Percentiles rank a stretch among this genome's conserved stretches.
Conservation (phyloP, 2,113 vertebrate species). For the Myrmecophaga tridactyla region DNA sequence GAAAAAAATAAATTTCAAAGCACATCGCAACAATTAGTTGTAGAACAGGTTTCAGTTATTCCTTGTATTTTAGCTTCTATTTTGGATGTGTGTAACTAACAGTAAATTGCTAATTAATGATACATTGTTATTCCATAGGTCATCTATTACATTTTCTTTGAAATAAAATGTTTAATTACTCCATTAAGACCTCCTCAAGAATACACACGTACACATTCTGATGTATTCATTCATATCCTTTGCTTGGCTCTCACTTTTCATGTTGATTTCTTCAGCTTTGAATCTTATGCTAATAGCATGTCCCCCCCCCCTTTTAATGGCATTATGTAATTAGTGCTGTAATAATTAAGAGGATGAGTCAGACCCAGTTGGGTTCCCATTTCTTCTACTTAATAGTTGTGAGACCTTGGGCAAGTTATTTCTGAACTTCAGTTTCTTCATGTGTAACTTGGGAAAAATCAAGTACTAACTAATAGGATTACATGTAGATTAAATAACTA, state of each 20-base stretch:
- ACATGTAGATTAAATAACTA: rapidly evolving
- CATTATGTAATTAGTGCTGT: neutral
- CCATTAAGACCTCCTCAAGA: neutral
- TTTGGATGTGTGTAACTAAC: neutral
- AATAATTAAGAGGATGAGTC: neutral
- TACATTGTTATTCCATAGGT: neutral
- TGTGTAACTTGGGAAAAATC: neutral
- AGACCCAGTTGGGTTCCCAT: neutral
- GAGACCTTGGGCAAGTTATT: neutral
- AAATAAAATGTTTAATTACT: neutral
- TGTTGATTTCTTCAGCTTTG: neutral
- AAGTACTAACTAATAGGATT: neutral
- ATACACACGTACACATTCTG: neutral
- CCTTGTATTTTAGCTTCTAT: neutral
- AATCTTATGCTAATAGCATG: neutral
- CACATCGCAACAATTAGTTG: too few relatives aligned
- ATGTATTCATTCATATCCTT: rapidly evolving
- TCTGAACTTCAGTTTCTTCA: neutral
- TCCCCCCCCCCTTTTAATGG: neutral
- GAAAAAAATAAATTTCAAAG: too few relatives aligned
- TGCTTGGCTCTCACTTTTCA: neutral
- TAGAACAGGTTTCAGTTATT: too few relatives aligned
- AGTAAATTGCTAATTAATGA: neutral
- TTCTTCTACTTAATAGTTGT: neutral
- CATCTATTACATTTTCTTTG: neutral